Evolutionary conservation across 2,888 invertebrate species (phyloP).

Genomic region (Frankliniella fusca): DNA sequence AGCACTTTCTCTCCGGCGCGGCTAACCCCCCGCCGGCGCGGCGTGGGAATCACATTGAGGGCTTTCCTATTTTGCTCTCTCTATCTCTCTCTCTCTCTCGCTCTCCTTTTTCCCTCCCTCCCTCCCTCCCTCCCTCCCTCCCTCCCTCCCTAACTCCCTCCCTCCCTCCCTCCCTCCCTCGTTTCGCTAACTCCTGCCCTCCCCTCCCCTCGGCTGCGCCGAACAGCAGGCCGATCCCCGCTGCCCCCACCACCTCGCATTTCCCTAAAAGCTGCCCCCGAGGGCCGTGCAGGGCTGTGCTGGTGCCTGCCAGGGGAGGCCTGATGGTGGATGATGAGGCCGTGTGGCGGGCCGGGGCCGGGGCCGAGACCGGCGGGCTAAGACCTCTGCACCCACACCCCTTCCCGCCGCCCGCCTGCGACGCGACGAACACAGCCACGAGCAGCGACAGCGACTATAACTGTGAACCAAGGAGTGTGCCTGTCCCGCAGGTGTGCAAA

Average conservation of each 20-base stretch:
- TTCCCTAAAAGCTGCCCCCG: not conserved
- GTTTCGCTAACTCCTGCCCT: not conserved
- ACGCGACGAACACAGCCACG: not conserved
- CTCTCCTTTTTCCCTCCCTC: not conserved
- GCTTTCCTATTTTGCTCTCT: too few relatives aligned
- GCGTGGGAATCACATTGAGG: too few relatives aligned
- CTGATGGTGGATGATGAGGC: not conserved
- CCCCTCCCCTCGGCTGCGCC: not conserved
- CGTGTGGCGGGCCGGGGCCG: too few relatives aligned
- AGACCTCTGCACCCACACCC: too few relatives aligned
- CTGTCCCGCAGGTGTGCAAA: too few relatives aligned
- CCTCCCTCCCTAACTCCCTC: not conserved
- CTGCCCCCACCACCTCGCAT: not conserved
- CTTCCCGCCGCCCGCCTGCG: not conserved
- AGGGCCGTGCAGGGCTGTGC: not conserved
- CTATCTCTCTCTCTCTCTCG: not conserved
- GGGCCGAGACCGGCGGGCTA: not conserved
- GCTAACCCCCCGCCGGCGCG: too few relatives aligned
- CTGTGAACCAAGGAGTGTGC: too few relatives aligned
- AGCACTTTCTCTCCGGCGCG: too few relatives aligned
- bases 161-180: not conserved
- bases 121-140: not conserved
- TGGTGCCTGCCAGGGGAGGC: not conserved
- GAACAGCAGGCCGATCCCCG: not conserved
- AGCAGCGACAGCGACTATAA: too few relatives aligned